Evolutionary conservation across 2,888 invertebrate species (phyloP), one percentile per base, ranked within the genome.

Genomic region (Cartodere bifasciata): DNA sequence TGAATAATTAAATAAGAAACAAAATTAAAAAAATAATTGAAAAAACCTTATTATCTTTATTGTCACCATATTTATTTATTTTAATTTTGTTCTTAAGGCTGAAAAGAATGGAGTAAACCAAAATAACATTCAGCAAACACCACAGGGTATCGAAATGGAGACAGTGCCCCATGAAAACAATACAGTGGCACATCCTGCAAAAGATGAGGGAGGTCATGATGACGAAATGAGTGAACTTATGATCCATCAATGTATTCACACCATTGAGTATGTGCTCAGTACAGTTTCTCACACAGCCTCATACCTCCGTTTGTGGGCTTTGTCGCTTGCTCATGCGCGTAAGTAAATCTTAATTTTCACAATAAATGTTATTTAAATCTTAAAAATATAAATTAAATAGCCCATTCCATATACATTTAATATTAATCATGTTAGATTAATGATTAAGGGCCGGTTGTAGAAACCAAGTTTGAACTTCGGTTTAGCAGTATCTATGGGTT

Each of bases 211-310:
- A 44, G 24, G 24, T 7, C 24, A 31, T 16, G 35, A 35, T 11
- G 35, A 35, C 4, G 68, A 80, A 2, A 78, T 90, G 61, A 73
- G 82, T 41, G 94, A 94, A 55, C 63, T 91, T 44, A 82, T 88
- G 68, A 91, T 95, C 48, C 82, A 91, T 57, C 92, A 94, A 55
- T 81, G 77, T 11, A 95, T 95, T 48, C 94, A 95, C 61, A 95
- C 95, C 2, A 92, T 95, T 38, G 95, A 95, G 64, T 97, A 88
- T 52, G 88, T 91, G 40, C 72, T 95, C 39, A 91, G 92, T 49
- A 92, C 92, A 35, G 81, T 97, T 43, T 94, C 94, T 0, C 92
- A 97, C 55, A 95, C 95, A 0, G 95, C 95, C 1, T 94, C 92
- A 0, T 95, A 95, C 57, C 72, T 95, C 23, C 85, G 95, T 49